Evolutionary conservation across 2,113 vertebrate species (phyloP), one percentile per base, ranked within the genome.

Genomic region (human): DNA sequence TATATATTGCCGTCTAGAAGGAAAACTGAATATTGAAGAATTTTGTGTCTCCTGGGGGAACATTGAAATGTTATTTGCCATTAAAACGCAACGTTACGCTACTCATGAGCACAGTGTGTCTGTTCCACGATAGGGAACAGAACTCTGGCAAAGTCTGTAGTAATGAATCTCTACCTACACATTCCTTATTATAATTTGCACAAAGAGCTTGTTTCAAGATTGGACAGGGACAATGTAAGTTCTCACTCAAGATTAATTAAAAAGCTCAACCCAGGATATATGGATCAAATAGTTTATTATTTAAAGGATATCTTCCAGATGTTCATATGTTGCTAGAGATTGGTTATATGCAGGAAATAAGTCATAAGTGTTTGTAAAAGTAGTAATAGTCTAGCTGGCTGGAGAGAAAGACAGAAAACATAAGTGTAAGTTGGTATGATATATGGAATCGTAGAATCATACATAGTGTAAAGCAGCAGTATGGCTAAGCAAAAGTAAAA

Each of bases 41-140:
- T 11, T 68, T 32, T 72, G n/a, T 72, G 27, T 75, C 8, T 86
- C 52, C 20, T 40, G 22, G 14, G 81, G n/a, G 80, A 66, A 82
- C 11, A 13, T 0, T 16, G 43, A 38, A 83, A 43, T 81, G 68
- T 38, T 20, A 14, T 92, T 79, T 55, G 18, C 3, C 30, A 1
- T n/a, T 70, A 30, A 87, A 68, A 86, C 5, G 61, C 32, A 45
- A 17, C 4, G 0, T 40, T 40, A 2, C 1, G 30, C 50, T 23
- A 16, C 6, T 40, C 1, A 1, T 40, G 43, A 2, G 8, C 57
- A 66, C 12, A 27, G 6, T 6, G 8, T 1, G 35, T 11, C 7
- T 48, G 23, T 17, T 2, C 14, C 40, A 30, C 4, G 10, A 38
- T 8, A 12, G 27, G 16, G 20, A 48, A 0, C 30, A 23, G 2